Evolutionary conservation across 2,888 invertebrate genomes (phyloP).

Genomic region (Charanyca ferruginea): DNA sequence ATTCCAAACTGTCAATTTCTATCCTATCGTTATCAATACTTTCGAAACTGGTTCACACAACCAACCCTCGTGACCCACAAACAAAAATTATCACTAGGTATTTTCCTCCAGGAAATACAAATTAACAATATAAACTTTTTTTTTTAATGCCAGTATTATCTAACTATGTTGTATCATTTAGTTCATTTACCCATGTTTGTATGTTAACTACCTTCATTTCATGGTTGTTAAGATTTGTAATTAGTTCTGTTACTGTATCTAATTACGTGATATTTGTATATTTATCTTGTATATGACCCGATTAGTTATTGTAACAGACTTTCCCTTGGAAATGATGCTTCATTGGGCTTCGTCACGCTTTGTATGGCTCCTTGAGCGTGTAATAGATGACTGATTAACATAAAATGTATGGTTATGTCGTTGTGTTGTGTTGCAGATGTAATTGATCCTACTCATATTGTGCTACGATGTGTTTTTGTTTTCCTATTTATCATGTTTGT

Average conservation of each 20-base stretch:
- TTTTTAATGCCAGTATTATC: conserved; percentile 20
- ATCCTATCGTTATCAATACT: conserved; percentile 21
- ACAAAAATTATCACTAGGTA: conserved; percentile 35
- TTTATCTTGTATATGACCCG: conserved; percentile 56
- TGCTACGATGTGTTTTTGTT: too few relatives aligned
- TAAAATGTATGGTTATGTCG: conserved; percentile 37
- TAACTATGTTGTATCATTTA: conserved; percentile 29
- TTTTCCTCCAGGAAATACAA: conserved; percentile 12
- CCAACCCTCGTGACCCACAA: conserved; percentile 27
- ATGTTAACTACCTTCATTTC: conserved; percentile 55
- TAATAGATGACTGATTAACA: conserved; percentile 45
- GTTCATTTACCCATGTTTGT: conserved; percentile 35
- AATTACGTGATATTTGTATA: conserved; percentile 47
- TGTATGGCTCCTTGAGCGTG: conserved; percentile 36
- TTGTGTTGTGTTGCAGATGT: conserved; percentile 15
- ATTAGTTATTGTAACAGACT: conserved; percentile 56
- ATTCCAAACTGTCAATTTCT: too few relatives aligned
- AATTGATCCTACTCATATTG: conserved; percentile 20
- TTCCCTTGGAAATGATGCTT: conserved; percentile 60
- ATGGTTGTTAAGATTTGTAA: conserved; percentile 57
- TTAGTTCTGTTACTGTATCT: conserved; percentile 44
- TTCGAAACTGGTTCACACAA: conserved; percentile 37
- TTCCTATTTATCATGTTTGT: background rate
- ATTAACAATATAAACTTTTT: conserved; percentile 34
- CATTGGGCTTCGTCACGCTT: conserved; percentile 63